phyloP scores from a whole-genome alignment of 2,113 vertebrate genomes.

The Opisthocomus hoazin region DNA sequence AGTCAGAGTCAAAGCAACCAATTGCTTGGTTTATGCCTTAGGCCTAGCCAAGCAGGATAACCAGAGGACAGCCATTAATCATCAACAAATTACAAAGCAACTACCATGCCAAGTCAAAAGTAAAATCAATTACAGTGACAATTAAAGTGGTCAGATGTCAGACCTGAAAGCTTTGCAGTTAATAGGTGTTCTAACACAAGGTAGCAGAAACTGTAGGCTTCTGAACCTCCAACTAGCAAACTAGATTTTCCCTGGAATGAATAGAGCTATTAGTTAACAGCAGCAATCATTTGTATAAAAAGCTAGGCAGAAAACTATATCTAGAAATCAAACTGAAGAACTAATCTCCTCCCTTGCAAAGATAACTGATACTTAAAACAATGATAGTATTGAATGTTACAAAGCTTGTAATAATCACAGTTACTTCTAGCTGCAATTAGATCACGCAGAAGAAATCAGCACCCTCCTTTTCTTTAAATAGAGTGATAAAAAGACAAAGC shows the following conservation, averaged over 20 bases:
- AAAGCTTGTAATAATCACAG: background rate
- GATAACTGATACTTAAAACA: background rate
- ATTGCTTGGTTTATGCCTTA: background rate
- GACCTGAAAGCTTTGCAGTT: slow-evolving; percentile 19
- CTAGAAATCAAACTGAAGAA: background rate
- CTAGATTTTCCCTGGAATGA: background rate
- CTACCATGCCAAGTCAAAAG: slow-evolving; percentile 55
- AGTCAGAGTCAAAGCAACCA: slow-evolving; percentile 20
- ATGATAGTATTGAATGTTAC: background rate
- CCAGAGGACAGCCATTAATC: slow-evolving; percentile 58
- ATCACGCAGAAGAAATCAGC: background rate
- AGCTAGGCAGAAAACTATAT: background rate
- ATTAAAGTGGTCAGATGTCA: slow-evolving; percentile 53
- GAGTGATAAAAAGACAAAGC: background rate
- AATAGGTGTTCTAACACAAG: background rate
- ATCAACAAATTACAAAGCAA: slow-evolving; percentile 61
- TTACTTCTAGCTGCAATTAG: background rate
- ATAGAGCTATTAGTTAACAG: background rate
- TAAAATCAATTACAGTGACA: slow-evolving; percentile 69
- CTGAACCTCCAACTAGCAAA: background rate
- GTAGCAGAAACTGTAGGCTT: background rate
- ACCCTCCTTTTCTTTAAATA: background rate
- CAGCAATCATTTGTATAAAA: background rate
- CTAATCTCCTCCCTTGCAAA: background rate
- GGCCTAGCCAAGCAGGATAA: slow-evolving; percentile 28